Evolutionary conservation across 1,140 invertebrate species (phyloP).

Genomic region (Danaus plexippus): DNA sequence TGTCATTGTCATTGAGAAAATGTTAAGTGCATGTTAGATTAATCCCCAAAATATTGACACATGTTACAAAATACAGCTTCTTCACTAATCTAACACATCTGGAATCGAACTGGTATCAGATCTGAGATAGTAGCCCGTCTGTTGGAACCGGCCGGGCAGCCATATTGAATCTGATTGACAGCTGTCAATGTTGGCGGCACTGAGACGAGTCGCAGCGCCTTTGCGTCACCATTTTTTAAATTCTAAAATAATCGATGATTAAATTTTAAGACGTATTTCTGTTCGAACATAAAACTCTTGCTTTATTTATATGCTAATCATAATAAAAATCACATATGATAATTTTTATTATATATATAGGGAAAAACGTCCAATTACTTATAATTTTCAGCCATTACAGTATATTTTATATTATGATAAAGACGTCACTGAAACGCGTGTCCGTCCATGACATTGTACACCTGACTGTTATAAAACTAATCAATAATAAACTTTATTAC

Average conservation of each 20-base stretch:
- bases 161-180: conserved; percentile 70
- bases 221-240: conserved; percentile 27
- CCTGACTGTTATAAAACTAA: conserved; percentile 3
- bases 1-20: not conserved
- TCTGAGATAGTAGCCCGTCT: conserved; percentile 52
- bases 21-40: conserved; percentile 9
- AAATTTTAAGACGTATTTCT: conserved; percentile 8
- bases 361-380: conserved; percentile 36
- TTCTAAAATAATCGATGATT: conserved; percentile 17
- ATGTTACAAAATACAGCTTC: conserved; percentile 29
- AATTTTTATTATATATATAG: conserved; percentile 11
- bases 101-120: conserved; percentile 46
- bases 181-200: conserved; percentile 69
- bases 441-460: conserved; percentile 15
- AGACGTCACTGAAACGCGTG: conserved; percentile 24
- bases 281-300: not conserved
- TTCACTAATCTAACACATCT: conserved; percentile 56
- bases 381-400: conserved; percentile 26
- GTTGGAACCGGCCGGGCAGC: conserved; percentile 54
- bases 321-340: not conserved
- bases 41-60: conserved; percentile 20
- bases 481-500: too few species aligned
- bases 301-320: too few species aligned
- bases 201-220: conserved; percentile 60
- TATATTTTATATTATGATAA: conserved; percentile 32